Conservation (phyloP, 2,888 invertebrate species). For the Acleris holmiana region DNA sequence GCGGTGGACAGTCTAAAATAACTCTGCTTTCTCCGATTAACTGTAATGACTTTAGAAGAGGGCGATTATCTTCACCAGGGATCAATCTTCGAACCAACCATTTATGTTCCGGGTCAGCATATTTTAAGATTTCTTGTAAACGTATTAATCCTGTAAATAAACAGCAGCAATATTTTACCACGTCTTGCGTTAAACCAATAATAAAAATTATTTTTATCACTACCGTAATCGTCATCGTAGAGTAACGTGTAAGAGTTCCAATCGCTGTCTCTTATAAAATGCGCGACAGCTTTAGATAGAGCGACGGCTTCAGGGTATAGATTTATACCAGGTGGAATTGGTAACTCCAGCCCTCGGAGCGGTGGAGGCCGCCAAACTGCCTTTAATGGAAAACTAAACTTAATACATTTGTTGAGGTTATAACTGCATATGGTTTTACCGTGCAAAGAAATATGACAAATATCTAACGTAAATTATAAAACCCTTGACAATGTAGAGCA, state of each 20-base stretch:
- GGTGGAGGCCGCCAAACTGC: conserved; percentile 72
- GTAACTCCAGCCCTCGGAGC: conserved; percentile 55
- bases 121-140: conserved; percentile 92
- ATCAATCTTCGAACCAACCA: conserved; percentile 88
- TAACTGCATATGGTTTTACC: not conserved
- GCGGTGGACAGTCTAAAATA: conserved; percentile 89
- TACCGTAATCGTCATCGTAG: conserved; percentile 90
- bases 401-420: not conserved
- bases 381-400: conserved; percentile 48
- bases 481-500: too few relatives aligned
- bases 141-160: conserved; percentile 86
- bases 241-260: conserved; percentile 91
- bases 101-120: conserved; percentile 86
- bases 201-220: conserved; percentile 14
- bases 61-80: conserved; percentile 83
- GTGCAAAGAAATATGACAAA: not conserved
- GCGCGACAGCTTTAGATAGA: conserved; percentile 87
- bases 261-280: conserved; percentile 87
- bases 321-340: conserved; percentile 82
- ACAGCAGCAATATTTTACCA: too few relatives aligned
- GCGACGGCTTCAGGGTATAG: conserved; percentile 89
- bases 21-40: conserved; percentile 88
- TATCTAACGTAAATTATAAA: too few relatives aligned
- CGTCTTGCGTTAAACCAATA: too few relatives aligned
- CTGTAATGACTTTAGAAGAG: conserved; percentile 90